These are phyloP conservation scores for Dolomedes plantarius DNA, from an alignment of 2,888 invertebrate species.

Conservation along the genomic window DNA sequence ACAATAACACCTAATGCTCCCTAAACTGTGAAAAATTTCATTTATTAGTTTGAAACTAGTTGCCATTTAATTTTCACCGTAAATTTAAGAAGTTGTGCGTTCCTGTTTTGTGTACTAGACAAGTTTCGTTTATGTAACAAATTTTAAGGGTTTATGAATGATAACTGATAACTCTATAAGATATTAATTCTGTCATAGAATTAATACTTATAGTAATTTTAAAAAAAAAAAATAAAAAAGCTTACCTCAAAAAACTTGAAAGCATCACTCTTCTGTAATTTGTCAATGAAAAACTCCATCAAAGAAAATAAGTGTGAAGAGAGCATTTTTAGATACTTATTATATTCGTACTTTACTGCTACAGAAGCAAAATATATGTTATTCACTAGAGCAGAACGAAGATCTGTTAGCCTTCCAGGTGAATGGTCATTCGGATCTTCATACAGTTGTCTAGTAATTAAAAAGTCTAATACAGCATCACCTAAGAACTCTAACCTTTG, in stretches of 20 bases:
- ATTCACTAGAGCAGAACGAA: conserved; percentile 96
- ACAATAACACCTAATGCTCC: no score
- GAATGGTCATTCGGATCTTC: conserved; percentile 83
- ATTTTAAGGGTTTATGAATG: no score
- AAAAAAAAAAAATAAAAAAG: no score
- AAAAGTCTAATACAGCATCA: conserved; percentile 92
- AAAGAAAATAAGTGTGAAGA: conserved; percentile 79
- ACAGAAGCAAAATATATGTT: conserved; percentile 95
- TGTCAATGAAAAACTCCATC: conserved; percentile 81
- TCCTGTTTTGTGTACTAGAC: no score
- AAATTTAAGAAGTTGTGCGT: no score
- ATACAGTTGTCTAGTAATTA: conserved; percentile 88
- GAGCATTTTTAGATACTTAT: conserved; percentile 83
- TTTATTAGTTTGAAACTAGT: no score
- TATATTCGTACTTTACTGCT: conserved; percentile 89
- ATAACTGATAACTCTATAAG: no score
- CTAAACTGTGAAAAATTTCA: no score
- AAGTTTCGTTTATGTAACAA: no score
- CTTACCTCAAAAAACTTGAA: conserved; percentile 56
- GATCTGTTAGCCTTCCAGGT: conserved; percentile 93
- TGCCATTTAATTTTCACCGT: no score
- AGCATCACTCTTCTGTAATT: conserved; percentile 23
- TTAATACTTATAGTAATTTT: no score
- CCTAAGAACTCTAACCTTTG: conserved; percentile 89
- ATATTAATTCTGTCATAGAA: no score